Percentiles rank a stretch among this genome's conserved stretches.
Evolutionary conservation across 92 coral and sea anemone species (phyloP).

Genomic region (Meandrina meandrites): DNA sequence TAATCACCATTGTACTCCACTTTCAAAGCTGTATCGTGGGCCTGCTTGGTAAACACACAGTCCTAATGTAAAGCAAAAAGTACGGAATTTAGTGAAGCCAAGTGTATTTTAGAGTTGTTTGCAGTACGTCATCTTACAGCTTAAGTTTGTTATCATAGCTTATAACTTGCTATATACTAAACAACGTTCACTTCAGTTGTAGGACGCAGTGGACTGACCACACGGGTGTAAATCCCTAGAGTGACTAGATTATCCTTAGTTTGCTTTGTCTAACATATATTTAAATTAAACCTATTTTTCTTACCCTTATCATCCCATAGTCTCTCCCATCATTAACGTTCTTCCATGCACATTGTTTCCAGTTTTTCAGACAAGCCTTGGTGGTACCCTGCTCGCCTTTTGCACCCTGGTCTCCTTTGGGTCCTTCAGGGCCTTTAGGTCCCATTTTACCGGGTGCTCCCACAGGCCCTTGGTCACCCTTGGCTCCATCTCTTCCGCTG

Average conservation of each 20-base stretch:
- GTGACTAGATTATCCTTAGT: too few species aligned
- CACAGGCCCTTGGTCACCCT: slow-evolving; percentile 4
- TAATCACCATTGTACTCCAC: slow-evolving; percentile 54
- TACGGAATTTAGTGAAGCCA: background rate
- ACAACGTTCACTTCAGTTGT: too few species aligned
- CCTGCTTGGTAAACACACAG: slow-evolving; percentile 33
- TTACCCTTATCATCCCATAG: slow-evolving; percentile 9
- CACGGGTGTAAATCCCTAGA: too few species aligned
- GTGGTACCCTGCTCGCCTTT: slow-evolving; percentile 6
- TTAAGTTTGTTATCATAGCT: too few species aligned
- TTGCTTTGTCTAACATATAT: background rate
- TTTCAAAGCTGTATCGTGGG: slow-evolving; percentile 43
- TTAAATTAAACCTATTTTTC: background rate
- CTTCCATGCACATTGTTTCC: slow-evolving; percentile 29
- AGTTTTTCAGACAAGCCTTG: slow-evolving; percentile 14
- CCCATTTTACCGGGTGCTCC: slow-evolving; percentile 14
- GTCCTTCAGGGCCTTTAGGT: slow-evolving; percentile 1
- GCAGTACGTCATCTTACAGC: too few species aligned
- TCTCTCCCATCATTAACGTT: background rate
- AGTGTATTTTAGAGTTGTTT: too few species aligned
- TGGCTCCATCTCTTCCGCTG: slow-evolving; percentile 23
- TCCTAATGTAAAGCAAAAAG: slow-evolving; percentile 31
- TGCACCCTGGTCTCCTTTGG: background rate
- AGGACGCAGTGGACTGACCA: too few species aligned
- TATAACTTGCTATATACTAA: background rate